Percentiles rank a stretch among this genome's conserved stretches.
Evolutionary conservation across 1,140 invertebrate species (phyloP).

Genomic region (Drosophila sechellia): DNA sequence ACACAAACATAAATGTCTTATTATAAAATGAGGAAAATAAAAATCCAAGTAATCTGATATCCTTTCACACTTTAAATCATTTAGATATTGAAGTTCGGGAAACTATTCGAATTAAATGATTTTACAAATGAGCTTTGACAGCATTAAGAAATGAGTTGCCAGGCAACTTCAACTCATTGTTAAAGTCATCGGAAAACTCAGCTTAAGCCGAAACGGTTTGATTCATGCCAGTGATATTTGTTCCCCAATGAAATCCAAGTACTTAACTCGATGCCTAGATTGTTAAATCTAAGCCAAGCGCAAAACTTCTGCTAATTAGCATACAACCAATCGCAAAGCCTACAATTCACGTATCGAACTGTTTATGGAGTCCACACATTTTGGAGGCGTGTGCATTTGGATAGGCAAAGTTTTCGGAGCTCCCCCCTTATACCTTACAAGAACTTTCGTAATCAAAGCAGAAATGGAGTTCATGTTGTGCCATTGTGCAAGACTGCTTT

Average conservation of each 20-base stretch:
- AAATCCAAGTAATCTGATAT: no score
- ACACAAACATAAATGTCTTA: no score
- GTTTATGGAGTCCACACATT: conserved; percentile 22
- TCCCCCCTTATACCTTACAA: conserved; percentile 3
- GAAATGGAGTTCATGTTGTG: conserved; percentile 47
- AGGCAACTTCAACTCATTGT: no score
- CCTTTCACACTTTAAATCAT: no score
- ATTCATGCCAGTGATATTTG: not conserved
- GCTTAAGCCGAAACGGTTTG: not conserved
- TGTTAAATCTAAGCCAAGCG: conserved; percentile 19
- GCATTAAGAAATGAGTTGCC: no score
- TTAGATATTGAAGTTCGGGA: not conserved
- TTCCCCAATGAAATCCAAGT: conserved; percentile 9
- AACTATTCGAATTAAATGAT: not conserved
- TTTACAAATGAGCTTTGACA: no score
- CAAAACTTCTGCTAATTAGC: conserved; percentile 49
- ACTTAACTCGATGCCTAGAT: conserved; percentile 4
- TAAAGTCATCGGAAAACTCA: not conserved
- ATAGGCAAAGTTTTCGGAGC: conserved; percentile 6
- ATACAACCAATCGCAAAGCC: conserved; percentile 34
- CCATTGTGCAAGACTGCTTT: conserved; percentile 39
- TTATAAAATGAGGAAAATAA: no score
- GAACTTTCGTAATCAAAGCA: conserved; percentile 41
- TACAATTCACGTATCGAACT: conserved; percentile 41
- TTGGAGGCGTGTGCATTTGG: conserved; percentile 17